phyloP scores from a whole-genome alignment of 2,797 vertebrate species.

The Avahi laniger region DNA sequence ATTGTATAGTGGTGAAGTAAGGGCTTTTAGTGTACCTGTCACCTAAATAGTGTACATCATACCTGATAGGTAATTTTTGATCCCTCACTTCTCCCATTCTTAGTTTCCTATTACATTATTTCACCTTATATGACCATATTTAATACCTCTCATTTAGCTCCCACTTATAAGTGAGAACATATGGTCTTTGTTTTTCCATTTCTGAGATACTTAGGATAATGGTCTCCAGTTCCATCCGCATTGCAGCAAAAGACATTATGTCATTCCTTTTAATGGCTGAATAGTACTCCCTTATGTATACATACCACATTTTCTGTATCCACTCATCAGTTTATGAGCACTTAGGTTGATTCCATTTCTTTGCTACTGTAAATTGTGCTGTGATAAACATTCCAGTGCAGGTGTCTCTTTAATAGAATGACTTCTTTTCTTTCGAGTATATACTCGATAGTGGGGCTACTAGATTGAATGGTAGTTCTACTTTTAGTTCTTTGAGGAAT shows the following conservation, averaged over 20 bases:
- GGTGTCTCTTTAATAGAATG: too few relatives aligned
- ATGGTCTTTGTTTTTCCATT: not conserved
- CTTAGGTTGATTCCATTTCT: not conserved
- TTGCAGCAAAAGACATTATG: not conserved
- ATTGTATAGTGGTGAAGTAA: too few relatives aligned
- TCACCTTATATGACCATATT: not conserved
- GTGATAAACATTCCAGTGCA: too few relatives aligned
- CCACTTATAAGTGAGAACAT: not conserved
- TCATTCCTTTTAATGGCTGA: not conserved
- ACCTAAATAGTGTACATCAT: too few relatives aligned
- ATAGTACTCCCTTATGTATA: not conserved
- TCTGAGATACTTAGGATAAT: not conserved
- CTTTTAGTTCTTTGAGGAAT: too few relatives aligned
- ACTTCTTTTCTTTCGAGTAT: too few relatives aligned
- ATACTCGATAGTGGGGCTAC: too few relatives aligned
- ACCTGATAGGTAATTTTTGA: too few relatives aligned
- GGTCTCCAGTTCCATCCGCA: not conserved
- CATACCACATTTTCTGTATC: not conserved
- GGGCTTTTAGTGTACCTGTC: too few relatives aligned
- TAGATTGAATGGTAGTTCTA: too few relatives aligned
- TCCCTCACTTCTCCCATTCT: too few relatives aligned
- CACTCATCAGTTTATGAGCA: not conserved
- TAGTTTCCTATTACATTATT: not conserved
- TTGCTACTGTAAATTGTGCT: too few relatives aligned
- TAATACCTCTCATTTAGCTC: not conserved